Evolutionary conservation across 2,797 vertebrate species (phyloP), one percentile per base, ranked within the genome.

Genomic region (Lepidocolaptes lacrymiger): DNA sequence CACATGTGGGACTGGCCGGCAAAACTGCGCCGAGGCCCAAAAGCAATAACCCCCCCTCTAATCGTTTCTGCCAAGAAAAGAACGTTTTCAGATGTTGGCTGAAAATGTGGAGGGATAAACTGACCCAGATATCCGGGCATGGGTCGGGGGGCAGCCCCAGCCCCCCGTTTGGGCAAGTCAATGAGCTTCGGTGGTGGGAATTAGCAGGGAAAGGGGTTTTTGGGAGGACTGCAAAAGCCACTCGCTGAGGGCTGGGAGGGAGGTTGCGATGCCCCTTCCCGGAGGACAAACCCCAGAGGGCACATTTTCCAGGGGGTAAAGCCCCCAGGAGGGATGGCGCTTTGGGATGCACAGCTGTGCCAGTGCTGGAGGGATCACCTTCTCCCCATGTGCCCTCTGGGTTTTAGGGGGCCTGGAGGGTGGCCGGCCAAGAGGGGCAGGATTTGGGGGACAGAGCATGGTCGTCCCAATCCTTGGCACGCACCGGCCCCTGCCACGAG

Each of bases 341-440:
- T 8, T 58, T 9, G 55, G n/a, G 44, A 28, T 0, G 4, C 2
- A n/a, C 9, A 5, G 39, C 49, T 30, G 37, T 18, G 77, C 4
- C 0, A 1, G 32, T 46, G 52, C 20, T 52, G 3, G 11, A 72
- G 43, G n/a, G 21, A 32, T 7, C 19, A n/a, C 11, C 7, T 30
- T 61, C 39, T 61, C 14, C 20, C 28, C 16, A 8, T 2, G 0
- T 28, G 34, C 9, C 23, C 59, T 20, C 30, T 1, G 20, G 2
- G 24, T 1, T 52, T 46, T 13, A 6, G 43, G 63, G 12, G 3
- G 7, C 13, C n/a, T 24, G 37, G 24, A 51, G 48, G 6, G 46
- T 1, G 28, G 12, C 11, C 0, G 2, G 21, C 27, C 1, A 3
- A 21, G 26, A 27, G 12, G 10, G 12, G 32, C 8, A 16, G n/a